A percentile compares a stretch with the other conserved stretches of the same genome.
Conservation (phyloP, 2,888 invertebrate genomes). For the Lottia scabra region DNA sequence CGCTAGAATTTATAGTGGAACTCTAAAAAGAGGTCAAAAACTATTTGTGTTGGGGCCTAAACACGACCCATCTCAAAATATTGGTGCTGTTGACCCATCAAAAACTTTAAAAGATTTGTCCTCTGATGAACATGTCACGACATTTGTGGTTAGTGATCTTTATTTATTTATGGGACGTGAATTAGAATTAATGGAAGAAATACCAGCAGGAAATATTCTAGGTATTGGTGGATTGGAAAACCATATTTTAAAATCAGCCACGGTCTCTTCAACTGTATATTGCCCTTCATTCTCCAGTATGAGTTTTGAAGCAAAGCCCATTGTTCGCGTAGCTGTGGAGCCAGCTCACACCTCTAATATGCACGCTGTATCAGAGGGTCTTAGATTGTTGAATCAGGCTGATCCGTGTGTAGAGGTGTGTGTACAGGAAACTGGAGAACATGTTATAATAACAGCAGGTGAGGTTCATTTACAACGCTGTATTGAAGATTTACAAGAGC, state of each 20-base stretch:
- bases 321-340: slow-evolving; percentile 93
- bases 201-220: slow-evolving; percentile 91
- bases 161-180: slow-evolving; percentile 95
- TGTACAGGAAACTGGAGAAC: slow-evolving; percentile 94
- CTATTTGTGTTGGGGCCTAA: slow-evolving; percentile 89
- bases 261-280: slow-evolving; percentile 82
- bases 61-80: slow-evolving; percentile 81
- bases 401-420: slow-evolving; percentile 85
- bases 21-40: slow-evolving; percentile 80
- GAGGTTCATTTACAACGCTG: slow-evolving; percentile 97
- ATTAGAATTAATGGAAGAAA: slow-evolving; percentile 81
- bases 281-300: slow-evolving; percentile 91
- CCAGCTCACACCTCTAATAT: slow-evolving; percentile 78
- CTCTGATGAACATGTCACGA: slow-evolving; percentile 77
- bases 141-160: slow-evolving; percentile 77
- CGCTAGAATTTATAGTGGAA: slow-evolving; percentile 93
- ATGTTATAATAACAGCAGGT: slow-evolving; percentile 93
- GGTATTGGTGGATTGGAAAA: slow-evolving; percentile 86
- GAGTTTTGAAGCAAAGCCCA: slow-evolving; percentile 79
- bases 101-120: slow-evolving; percentile 55
- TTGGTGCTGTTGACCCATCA: slow-evolving; percentile 61
- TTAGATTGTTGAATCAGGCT: slow-evolving; percentile 90
- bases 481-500: slow-evolving; percentile 86
- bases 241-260: slow-evolving; percentile 88
- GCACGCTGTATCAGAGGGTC: slow-evolving; percentile 74